These are phyloP conservation scores for Nasalis larvatus DNA, from an alignment of 2,113 vertebrate species.

Conservation along the genomic window DNA sequence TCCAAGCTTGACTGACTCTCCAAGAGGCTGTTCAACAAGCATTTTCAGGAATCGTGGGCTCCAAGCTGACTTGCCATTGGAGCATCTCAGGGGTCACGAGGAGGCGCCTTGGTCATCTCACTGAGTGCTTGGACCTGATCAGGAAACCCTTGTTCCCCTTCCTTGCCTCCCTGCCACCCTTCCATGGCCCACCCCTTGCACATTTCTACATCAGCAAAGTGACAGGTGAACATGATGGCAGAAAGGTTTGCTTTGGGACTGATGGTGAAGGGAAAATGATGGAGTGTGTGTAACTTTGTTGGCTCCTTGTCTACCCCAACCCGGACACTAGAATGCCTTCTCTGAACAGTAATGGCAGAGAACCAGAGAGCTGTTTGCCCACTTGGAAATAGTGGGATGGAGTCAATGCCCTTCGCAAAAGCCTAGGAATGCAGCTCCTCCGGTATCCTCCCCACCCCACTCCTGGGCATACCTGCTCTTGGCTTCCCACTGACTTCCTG, in stretches of 20 bases:
- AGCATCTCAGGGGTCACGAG: not conserved
- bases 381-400: not conserved
- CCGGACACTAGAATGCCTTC: not conserved
- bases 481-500: not conserved
- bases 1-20: not conserved
- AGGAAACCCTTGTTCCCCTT: not conserved
- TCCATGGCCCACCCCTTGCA: rapidly evolving
- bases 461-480: not conserved
- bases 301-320: rapidly evolving
- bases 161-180: no score
- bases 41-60: not conserved
- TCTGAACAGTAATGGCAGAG: not conserved
- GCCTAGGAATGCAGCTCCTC: not conserved
- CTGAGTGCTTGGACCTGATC: not conserved
- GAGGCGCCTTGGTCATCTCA: not conserved
- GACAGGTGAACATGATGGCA: not conserved
- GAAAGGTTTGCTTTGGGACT: not conserved
- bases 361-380: not conserved
- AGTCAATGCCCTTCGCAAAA: rapidly evolving
- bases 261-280: not conserved
- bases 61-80: not conserved
- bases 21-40: not conserved
- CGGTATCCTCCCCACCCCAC: rapidly evolving
- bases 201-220: not conserved
- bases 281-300: rapidly evolving